Evolutionary conservation across 2,113 vertebrate species (phyloP), one percentile per base, ranked within the genome.

Genomic region (Glareola pratincola): DNA sequence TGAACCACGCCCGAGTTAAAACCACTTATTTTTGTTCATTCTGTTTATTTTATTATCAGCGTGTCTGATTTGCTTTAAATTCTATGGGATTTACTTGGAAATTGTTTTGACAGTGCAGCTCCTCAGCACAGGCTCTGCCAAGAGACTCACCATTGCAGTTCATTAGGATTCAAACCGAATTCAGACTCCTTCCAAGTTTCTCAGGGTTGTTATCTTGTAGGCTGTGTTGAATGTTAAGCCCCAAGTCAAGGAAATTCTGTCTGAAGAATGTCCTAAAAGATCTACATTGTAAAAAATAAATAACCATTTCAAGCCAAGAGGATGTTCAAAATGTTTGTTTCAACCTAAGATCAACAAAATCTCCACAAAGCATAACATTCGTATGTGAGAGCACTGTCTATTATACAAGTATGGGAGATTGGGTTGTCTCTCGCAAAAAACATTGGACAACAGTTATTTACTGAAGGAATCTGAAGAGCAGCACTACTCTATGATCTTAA

Each of bases 21-120:
- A 48, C 0, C 45, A 39, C 7, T 7, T 29, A 8, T 37, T 77
- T 91, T 78, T 76, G 12, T 53, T 78, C 32, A 64, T 27, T 94
- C 66, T 32, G 36, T 57, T 92, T 82, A 64, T 80, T 92, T 92
- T 90, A 71, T 66, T 68, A 91, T 51, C 51, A 82, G 9, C 10
- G 48, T 43, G 53, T 54, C 56, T 87, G 48, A 79, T 79, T 88
- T 94, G n/a, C 37, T 69, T 85, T 84, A 84, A 89, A 69, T 79
- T 96, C 43, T 27, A 3, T 11, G 4, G 36, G 22, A 57, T 82
- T 79, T 87, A 62, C 57, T 76, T 23, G 57, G 47, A 91, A 95
- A 64, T 93, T 21, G 76, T 68, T 92, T 81, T 94, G 89, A 87
- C 80, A 77, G n/a, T 26, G 54, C 37, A 83, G 51, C 26, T 78